Evolutionary conservation across 2,113 vertebrate genomes (phyloP), one percentile per base, ranked within the genome.

Genomic region (Elachura formosa): DNA sequence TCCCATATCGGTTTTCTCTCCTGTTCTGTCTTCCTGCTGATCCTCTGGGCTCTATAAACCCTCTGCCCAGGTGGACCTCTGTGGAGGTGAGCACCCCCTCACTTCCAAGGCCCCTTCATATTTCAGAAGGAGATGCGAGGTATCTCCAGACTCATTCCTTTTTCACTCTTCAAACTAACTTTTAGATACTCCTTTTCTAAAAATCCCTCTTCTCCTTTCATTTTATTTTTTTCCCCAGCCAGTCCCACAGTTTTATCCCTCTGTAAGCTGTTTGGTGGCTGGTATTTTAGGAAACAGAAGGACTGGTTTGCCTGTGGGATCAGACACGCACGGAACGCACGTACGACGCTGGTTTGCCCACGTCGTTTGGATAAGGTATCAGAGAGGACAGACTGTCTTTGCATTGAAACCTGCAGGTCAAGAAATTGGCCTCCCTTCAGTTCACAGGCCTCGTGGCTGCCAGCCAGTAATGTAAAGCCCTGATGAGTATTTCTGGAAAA

Each of bases 381-480:
- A 93, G 93, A 29, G 66, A 93, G 84, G 48, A 89, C 87, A 91
- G 84, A 51, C 87, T 96, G 89, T 84, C 91, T 93, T 69, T 90
- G 91, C 91, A 64, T 38, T 67, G 94, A 84, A 95, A 73, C 69
- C 89, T 84, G 54, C 77, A 82, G 89, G 91, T 94, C 94, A 92
- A 94, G 80, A 82, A 92, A 38, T 64, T 84, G 93, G 89, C 94
- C 81, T 94, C 69, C 56, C 91, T 86, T 94, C 86, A 81, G 64
- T 68, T 87, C 77, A 81, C 1, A 41, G 93, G 80, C 68, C 3
- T 2, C 6, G 3, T 91, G 93, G 91, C 77, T 89, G 80, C 81
- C 91, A 89, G 89, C 91, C 94, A 93, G 87, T 84, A 89, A 97
- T 92, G 89, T 64, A 89, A 96, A 95, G 94, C 89, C 91, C 93